Percentiles rank a stretch among this genome's conserved stretches.
Evolutionary conservation across 2,888 invertebrate species (phyloP).

Genomic region (Schizaphis graminum): DNA sequence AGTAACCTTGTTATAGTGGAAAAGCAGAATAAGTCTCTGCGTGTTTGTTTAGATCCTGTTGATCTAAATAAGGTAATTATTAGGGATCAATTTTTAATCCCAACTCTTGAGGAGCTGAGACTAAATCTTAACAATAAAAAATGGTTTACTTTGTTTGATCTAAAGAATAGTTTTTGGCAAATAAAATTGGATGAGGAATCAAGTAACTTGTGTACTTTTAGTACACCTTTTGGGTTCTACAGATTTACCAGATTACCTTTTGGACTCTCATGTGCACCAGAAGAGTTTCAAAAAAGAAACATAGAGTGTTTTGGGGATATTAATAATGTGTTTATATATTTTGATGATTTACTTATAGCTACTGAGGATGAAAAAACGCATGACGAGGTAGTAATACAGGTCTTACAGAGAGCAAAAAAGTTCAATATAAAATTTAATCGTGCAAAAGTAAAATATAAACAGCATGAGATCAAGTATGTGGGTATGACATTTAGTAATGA

Average conservation of each 20-base stretch:
- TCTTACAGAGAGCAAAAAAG: slow-evolving; percentile 68
- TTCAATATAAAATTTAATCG: slow-evolving; percentile 69
- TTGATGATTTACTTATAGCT: slow-evolving; percentile 54
- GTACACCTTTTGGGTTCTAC: slow-evolving; percentile 68
- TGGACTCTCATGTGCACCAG: slow-evolving; percentile 67
- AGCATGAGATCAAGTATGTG: slow-evolving; percentile 68
- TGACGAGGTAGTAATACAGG: slow-evolving; percentile 68
- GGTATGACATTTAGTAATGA: slow-evolving; percentile 68
- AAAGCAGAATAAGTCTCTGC: slow-evolving; percentile 67
- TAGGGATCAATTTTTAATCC: slow-evolving; percentile 67
- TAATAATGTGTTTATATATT: slow-evolving; percentile 24
- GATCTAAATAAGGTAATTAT: slow-evolving; percentile 67
- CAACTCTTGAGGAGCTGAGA: slow-evolving; percentile 67
- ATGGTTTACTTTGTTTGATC: slow-evolving; percentile 66
- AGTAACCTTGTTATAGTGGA: slow-evolving; percentile 61
- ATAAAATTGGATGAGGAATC: slow-evolving; percentile 67
- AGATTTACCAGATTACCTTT: slow-evolving; percentile 67
- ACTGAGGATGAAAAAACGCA: slow-evolving; percentile 68
- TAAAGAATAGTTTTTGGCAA: slow-evolving; percentile 67
- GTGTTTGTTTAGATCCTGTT: slow-evolving; percentile 67
- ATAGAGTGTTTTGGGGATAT: slow-evolving; percentile 30
- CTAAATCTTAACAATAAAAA: slow-evolving; percentile 61
- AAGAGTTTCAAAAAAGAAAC: slow-evolving; percentile 63
- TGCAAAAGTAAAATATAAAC: slow-evolving; percentile 68
- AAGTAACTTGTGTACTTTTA: slow-evolving; percentile 67